phyloP scores from a whole-genome alignment of 1,140 invertebrate species.

The Idris sp. region DNA sequence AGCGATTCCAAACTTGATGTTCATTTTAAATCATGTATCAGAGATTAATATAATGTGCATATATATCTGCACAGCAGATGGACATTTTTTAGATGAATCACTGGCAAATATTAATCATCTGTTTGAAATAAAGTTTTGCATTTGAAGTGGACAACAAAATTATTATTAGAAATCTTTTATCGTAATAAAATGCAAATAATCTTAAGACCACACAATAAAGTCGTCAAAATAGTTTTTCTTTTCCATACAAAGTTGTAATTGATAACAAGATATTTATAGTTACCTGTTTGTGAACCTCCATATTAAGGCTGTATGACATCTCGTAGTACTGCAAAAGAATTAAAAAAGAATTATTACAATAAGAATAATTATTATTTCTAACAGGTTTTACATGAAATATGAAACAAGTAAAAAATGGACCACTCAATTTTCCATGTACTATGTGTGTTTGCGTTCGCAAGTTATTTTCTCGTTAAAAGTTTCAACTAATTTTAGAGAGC shows the following conservation, averaged over 20 bases:
- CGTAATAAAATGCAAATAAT: too few species aligned
- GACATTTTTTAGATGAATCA: too few species aligned
- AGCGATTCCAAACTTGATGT: conserved; percentile 29
- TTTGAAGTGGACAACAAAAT: too few species aligned
- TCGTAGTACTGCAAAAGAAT: conserved; percentile 93
- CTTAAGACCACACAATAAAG: too few species aligned
- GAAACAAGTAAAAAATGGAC: too few species aligned
- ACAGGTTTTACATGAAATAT: conserved; percentile 4
- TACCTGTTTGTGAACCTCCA: conserved; percentile 99
- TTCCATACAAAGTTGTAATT: too few species aligned
- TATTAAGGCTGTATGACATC: conserved; percentile 99
- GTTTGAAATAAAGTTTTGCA: too few species aligned
- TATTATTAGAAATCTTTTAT: too few species aligned
- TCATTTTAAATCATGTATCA: conserved; percentile 37
- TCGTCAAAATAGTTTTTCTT: too few species aligned
- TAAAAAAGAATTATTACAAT: conserved; percentile 79
- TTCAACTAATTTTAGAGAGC: conserved; percentile 21
- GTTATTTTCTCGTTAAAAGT: conserved; percentile 42
- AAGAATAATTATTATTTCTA: not conserved
- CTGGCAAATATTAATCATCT: too few species aligned
- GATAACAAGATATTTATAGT: too few species aligned
- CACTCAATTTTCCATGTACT: conserved; percentile 17
- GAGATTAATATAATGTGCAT: conserved; percentile 22
- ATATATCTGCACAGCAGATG: too few species aligned
- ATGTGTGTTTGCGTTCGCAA: conserved; percentile 11